Evolutionary conservation across 2,797 vertebrate species (phyloP).

Genomic region (Phaenicophaeus curvirostris): DNA sequence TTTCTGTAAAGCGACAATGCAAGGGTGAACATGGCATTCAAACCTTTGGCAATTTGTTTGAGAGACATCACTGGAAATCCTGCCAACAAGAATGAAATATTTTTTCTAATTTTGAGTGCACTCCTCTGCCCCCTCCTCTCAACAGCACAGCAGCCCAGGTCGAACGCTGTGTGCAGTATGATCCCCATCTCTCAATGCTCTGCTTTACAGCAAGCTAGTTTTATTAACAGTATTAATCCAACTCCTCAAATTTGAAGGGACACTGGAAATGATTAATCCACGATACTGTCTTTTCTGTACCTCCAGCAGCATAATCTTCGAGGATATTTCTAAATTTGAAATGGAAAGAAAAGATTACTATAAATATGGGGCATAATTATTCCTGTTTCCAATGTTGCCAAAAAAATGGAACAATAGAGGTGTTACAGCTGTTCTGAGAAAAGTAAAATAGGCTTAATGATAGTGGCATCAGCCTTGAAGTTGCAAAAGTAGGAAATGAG

Average conservation of each 20-base stretch:
- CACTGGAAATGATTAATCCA: background rate
- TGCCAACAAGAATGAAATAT: background rate
- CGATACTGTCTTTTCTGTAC: background rate
- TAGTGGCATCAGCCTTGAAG: background rate
- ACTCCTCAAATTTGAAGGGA: background rate
- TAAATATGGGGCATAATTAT: background rate
- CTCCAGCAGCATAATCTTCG: background rate
- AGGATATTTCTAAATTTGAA: background rate
- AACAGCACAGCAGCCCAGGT: background rate
- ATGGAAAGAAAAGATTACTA: background rate
- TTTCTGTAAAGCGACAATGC: background rate
- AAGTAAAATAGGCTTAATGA: background rate
- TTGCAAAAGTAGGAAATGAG: background rate
- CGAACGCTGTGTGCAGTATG: background rate
- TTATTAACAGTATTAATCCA: background rate
- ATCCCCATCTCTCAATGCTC: background rate
- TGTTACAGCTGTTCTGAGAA: background rate
- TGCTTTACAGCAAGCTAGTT: background rate
- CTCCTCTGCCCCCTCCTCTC: background rate
- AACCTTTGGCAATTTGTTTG: background rate
- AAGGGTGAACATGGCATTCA: background rate
- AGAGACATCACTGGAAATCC: background rate
- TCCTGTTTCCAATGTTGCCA: background rate
- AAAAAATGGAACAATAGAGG: background rate
- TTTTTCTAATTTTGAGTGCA: background rate